Evolutionary conservation across 1,140 invertebrate species (phyloP).

Genomic region (Conus ventricosus): DNA sequence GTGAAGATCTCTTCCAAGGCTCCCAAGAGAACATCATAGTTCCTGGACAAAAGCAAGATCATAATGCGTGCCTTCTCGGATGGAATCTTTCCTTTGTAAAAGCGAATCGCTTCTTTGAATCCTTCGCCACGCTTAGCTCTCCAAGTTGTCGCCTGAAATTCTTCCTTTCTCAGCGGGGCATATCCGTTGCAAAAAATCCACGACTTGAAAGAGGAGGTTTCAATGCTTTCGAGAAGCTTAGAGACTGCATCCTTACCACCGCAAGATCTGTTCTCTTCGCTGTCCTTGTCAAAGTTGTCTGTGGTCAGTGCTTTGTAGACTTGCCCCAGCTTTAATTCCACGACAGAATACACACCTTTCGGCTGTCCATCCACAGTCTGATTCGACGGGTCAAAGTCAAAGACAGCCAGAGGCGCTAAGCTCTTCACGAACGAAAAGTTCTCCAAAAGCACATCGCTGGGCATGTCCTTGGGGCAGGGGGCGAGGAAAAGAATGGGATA

Average conservation of each 20-base stretch:
- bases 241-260: conserved; percentile 30
- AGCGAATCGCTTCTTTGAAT: conserved; percentile 50
- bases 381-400: conserved; percentile 44
- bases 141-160: conserved; percentile 41
- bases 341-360: conserved; percentile 34
- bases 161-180: conserved; percentile 21
- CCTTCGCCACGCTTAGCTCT: conserved; percentile 43
- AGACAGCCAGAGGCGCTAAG: conserved; percentile 39
- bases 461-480: conserved; percentile 33
- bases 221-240: conserved; percentile 27
- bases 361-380: conserved; percentile 12
- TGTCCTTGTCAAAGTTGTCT: conserved; percentile 48
- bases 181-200: conserved; percentile 54
- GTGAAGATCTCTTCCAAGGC: conserved; percentile 46
- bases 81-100: conserved; percentile 47
- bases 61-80: conserved; percentile 48
- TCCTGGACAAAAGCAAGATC: conserved; percentile 52
- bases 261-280: conserved; percentile 24
- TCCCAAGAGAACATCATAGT: conserved; percentile 50
- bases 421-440: conserved; percentile 41
- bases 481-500: conserved; percentile 42
- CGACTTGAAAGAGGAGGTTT: conserved; percentile 17
- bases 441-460: conserved; percentile 27
- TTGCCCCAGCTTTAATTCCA: conserved; percentile 29
- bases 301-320: conserved; percentile 42